Evolutionary conservation across 2,113 vertebrate species (phyloP).

Genomic region (Emydura subglobosa): DNA sequence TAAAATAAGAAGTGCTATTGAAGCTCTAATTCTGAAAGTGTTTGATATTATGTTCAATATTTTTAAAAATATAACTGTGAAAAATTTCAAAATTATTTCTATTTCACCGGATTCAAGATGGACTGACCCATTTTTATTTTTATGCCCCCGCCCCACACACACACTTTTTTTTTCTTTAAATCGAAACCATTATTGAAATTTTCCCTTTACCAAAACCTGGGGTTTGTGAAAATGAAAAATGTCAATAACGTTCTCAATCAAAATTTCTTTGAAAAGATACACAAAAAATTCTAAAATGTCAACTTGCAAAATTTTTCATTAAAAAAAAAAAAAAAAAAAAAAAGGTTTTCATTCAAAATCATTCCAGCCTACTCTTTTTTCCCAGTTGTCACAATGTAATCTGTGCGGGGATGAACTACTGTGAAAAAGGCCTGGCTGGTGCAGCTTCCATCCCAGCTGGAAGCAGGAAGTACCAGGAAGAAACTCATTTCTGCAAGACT

Average conservation of each 20-base stretch:
- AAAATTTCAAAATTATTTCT: background rate
- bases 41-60: background rate
- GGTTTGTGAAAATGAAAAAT: background rate
- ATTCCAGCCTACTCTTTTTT: background rate
- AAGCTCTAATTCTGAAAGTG: background rate
- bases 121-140: background rate
- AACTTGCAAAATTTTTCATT: background rate
- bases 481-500: background rate
- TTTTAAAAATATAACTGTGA: background rate
- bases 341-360: background rate
- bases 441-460: background rate
- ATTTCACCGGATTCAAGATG: background rate
- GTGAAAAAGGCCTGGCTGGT: background rate
- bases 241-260: background rate
- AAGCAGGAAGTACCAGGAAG: background rate
- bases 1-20: background rate
- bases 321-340: background rate
- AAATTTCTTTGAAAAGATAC: background rate
- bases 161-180: background rate
- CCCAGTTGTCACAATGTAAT: background rate
- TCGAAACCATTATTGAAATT: background rate
- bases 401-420: background rate
- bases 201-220: background rate
- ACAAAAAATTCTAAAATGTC: background rate
- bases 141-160: fast-evolving